Evolutionary conservation across 2,888 invertebrate genomes (phyloP), one percentile per base, ranked within the genome.

Genomic region (Brenthis daphne): DNA sequence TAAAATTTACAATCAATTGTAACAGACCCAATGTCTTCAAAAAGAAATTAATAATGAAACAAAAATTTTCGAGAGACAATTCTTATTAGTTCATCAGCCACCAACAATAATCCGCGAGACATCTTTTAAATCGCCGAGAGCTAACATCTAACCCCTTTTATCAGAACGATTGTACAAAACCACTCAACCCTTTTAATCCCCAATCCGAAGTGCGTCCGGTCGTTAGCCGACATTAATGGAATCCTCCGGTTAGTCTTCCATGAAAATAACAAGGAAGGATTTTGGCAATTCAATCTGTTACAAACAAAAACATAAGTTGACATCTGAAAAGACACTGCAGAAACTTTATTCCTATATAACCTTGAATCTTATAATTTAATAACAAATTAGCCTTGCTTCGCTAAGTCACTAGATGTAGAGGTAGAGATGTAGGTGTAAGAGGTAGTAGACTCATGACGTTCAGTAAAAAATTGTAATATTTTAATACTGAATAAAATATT

Each of bases 161-260:
- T 89, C 89, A 86, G 87, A 84, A 85, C 86, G 89, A 91, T 90
- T 91, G 89, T 91, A 90, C 89, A 87, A 90, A 90, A 90, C 89
- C 92, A 89, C 90, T 91, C 91, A 90, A 92, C 92, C 92, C 92
- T 92, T 92, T 92, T 90, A 90, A 90, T 89, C 86, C 92, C 87
- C 88, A 90, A 89, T 90, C 87, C 89, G 82, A 85, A 91, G 89
- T 87, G 88, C 88, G 90, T 90, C 87, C 89, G 92, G 90, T 92
- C 91, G 92, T 92, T 92, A 92, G 90, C 84, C 86, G 86, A 87
- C 92, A 92, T 91, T 92, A 92, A 92, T 91, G 91, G 90, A 88
- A 91, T 90, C 85, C 85, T 87, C 84, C 86, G 84, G 84, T 83
- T 87, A 85, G 82, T 87, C 88, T 86, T 82, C 87, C 87, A 87